Evolutionary conservation across 2,888 invertebrate genomes (phyloP), one percentile per base, ranked within the genome.

Genomic region (Callimorpha dominula): DNA sequence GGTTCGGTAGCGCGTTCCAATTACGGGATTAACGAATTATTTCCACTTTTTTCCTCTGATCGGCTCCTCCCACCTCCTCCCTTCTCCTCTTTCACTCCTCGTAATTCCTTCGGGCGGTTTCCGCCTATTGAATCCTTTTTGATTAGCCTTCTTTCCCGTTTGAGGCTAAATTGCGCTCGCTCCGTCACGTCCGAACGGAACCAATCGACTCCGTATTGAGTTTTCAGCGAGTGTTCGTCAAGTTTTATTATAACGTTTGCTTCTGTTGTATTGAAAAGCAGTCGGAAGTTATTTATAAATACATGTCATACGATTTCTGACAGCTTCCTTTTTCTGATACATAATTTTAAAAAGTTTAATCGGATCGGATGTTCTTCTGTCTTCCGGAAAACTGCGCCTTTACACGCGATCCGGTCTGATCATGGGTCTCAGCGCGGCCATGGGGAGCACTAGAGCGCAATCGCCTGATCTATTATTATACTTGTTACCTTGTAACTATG

Each of bases 11-110:
- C 95, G 92, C 90, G 93, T 89, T 91, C 92, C 95, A 94, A 95
- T 94, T 95, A 95, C 95, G 93, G 87, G 93, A 96, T 96, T 96
- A 96, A 94, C 91, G 93, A 95, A 95, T 95, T 96, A 95, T 95
- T 95, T 95, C 95, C 95, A 95, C 94, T 94, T 95, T 95, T 94
- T 93, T 89, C 79, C 75, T 67, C 74, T 84, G 79, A 83, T 83
- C 82, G 85, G 75, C 85, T 82, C 86, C 83, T 77, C 83, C 87
- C 78, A 70, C 79, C 69, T 69, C 52, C 64, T 77, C 81, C 70
- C 63, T 60, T 68, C 77, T 79, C 79, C 83, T 78, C 80, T 77
- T 60, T 83, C 79, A 76, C 86, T 85, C 85, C 81, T 84, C 75
- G 88, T 90, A 90, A 92, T 91, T 91, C 89, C 88, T 87, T 78